A percentile compares a stretch with the other conserved stretches of the same genome.
phyloP scores from a whole-genome alignment of 2,888 invertebrate genomes.

The Teinopalpus imperialis region DNA sequence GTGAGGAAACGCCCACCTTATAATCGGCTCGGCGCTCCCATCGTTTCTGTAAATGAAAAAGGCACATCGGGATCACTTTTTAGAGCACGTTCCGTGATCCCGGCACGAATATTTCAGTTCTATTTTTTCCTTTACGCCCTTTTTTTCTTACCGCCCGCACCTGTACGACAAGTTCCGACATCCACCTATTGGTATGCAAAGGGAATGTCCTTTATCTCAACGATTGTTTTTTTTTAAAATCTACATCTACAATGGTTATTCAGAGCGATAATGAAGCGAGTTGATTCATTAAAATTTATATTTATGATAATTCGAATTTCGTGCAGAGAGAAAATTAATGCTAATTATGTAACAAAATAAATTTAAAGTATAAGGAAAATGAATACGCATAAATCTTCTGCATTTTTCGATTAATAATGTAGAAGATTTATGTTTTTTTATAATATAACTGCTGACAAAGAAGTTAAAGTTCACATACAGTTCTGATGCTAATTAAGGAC shows the following conservation, averaged over 20 bases:
- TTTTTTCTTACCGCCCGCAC: constrained; percentile 8
- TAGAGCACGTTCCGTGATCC: constrained; percentile 17
- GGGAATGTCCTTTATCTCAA: constrained; percentile 33
- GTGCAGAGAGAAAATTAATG: not conserved
- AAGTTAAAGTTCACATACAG: no score
- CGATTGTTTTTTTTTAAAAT: constrained; percentile 4
- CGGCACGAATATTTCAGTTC: not conserved
- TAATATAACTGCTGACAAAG: no score
- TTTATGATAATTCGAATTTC: constrained; percentile 11
- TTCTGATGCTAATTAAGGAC: no score
- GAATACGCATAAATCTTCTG: no score
- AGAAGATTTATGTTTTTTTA: no score
- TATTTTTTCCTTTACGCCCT: not conserved
- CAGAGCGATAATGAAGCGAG: constrained; percentile 15
- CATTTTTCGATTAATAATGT: no score
- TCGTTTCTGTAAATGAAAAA: constrained; percentile 17
- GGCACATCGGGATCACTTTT: constrained; percentile 12
- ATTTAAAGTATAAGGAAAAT: no score
- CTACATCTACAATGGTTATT: constrained; percentile 4
- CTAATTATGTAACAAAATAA: no score
- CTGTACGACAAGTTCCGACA: constrained; percentile 23
- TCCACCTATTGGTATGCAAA: constrained; percentile 39
- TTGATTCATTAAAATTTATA: constrained; percentile 18
- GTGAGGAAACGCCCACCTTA: constrained; percentile 10
- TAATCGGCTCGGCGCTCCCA: constrained; percentile 10